These are phyloP conservation scores for Phenacoccus solenopsis DNA, from an alignment of 1,140 invertebrate species.

Conservation along the genomic window DNA sequence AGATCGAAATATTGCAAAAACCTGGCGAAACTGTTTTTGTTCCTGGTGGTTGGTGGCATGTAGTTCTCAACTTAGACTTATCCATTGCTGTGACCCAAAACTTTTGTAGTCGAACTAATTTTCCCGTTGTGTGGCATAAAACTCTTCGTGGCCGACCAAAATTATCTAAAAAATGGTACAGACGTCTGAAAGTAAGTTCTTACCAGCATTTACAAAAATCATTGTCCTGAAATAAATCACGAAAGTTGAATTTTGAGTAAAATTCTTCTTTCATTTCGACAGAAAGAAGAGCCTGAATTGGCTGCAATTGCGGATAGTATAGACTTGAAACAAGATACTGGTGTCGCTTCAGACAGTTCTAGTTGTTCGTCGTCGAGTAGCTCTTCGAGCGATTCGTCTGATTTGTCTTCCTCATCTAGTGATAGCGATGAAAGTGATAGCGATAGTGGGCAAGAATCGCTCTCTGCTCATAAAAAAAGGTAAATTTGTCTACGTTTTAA, in stretches of 20 bases:
- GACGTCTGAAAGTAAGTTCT: conserved; percentile 43
- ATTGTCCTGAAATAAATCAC: not conserved
- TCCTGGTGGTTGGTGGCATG: conserved; percentile 97
- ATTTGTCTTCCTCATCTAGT: conserved; percentile 42
- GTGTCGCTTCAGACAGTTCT: conserved; percentile 86
- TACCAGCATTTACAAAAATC: conserved; percentile 10
- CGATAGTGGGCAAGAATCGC: conserved; percentile 74
- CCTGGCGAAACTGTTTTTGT: conserved; percentile 98
- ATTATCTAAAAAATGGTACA: conserved; percentile 75
- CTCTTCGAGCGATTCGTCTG: conserved; percentile 44
- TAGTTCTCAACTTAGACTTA: conserved; percentile 89
- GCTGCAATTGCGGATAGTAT: conserved; percentile 71
- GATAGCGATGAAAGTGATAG: conserved; percentile 47
- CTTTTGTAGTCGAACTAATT: conserved; percentile 91
- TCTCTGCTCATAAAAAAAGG: conserved; percentile 78
- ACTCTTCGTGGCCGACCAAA: conserved; percentile 90
- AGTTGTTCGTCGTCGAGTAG: conserved; percentile 81
- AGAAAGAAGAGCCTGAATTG: conserved; percentile 65
- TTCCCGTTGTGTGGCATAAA: conserved; percentile 97
- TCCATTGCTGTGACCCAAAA: conserved; percentile 98
- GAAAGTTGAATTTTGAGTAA: not conserved
- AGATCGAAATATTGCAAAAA: conserved; percentile 91
- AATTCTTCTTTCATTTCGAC: conserved; percentile 26
- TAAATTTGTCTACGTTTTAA: conserved; percentile 5
- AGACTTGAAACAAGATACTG: conserved; percentile 73